These are phyloP conservation scores for Ditula angustiorana DNA, from an alignment of 2,888 invertebrate species.

Conservation along the genomic window DNA sequence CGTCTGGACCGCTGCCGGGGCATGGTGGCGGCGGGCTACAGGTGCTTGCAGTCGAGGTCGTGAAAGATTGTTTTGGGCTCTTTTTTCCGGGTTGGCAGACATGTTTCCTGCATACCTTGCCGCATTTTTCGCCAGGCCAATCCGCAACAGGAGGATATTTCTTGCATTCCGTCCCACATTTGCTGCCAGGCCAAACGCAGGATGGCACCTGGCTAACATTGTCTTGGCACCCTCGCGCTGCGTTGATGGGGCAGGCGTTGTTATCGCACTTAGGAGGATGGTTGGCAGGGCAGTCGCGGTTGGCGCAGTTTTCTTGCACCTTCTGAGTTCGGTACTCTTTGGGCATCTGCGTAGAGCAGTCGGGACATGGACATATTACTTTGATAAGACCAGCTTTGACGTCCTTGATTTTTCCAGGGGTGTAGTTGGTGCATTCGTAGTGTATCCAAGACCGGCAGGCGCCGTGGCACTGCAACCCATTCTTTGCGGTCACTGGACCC, in stretches of 20 bases:
- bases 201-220: slow-evolving; percentile 44
- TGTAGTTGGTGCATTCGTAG: slow-evolving; percentile 69
- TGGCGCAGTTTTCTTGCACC: slow-evolving; percentile 46
- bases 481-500: slow-evolving; percentile 60
- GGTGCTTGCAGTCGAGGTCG: background rate
- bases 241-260: background rate
- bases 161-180: slow-evolving; percentile 58
- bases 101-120: background rate
- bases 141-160: slow-evolving; percentile 9
- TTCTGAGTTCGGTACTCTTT: slow-evolving; percentile 60
- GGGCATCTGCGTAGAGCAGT: slow-evolving; percentile 60
- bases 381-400: slow-evolving; percentile 68
- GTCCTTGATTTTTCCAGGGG: slow-evolving; percentile 71
- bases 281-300: slow-evolving; percentile 52
- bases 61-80: background rate
- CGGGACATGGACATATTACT: slow-evolving; percentile 75
- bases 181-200: slow-evolving; percentile 47
- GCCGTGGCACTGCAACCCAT: slow-evolving; percentile 70
- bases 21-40: background rate
- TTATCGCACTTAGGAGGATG: slow-evolving; percentile 7
- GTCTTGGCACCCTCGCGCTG: slow-evolving; percentile 24
- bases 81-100: background rate
- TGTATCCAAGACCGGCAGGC: slow-evolving; percentile 72
- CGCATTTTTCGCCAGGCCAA: background rate
- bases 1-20: no score